phyloP scores from a whole-genome alignment of 2,888 invertebrate species.

The Gymnoscelis rufifasciata region DNA sequence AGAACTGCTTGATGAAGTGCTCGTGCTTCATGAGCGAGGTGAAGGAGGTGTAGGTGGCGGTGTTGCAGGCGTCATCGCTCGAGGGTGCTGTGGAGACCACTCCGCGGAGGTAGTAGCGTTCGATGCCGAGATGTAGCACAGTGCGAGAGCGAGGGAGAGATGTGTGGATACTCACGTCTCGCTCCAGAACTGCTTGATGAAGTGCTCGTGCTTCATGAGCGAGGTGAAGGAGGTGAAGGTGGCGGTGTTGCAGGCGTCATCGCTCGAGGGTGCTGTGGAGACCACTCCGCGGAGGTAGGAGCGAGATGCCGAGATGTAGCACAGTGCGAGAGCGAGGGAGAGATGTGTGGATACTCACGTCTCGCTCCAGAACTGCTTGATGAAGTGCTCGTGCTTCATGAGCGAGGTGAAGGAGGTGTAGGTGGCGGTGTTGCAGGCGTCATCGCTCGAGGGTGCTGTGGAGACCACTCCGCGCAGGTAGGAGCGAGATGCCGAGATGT shows the following conservation, averaged over 20 bases:
- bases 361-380: constrained; percentile 49
- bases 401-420: too few species aligned
- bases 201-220: too few species aligned
- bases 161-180: constrained; percentile 48
- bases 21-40: too few species aligned
- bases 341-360: constrained; percentile 44
- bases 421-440: constrained; percentile 39
- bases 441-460: constrained; percentile 50
- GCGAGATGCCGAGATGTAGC: constrained; percentile 43
- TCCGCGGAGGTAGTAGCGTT: constrained; percentile 43
- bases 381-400: constrained; percentile 25
- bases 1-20: constrained; percentile 41
- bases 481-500: constrained; percentile 35
- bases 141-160: too few species aligned
- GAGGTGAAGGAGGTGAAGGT: too few species aligned
- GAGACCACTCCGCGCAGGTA: constrained; percentile 60
- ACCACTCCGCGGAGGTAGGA: constrained; percentile 45
- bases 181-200: constrained; percentile 45
- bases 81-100: constrained; percentile 50
- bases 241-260: constrained; percentile 43
- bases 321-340: too few species aligned
- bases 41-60: too few species aligned
- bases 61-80: constrained; percentile 50
- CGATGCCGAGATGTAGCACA: constrained; percentile 44
- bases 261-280: constrained; percentile 50